Evolutionary conservation across 2,113 vertebrate species (phyloP).

Genomic region (Lasiurus borealis): DNA sequence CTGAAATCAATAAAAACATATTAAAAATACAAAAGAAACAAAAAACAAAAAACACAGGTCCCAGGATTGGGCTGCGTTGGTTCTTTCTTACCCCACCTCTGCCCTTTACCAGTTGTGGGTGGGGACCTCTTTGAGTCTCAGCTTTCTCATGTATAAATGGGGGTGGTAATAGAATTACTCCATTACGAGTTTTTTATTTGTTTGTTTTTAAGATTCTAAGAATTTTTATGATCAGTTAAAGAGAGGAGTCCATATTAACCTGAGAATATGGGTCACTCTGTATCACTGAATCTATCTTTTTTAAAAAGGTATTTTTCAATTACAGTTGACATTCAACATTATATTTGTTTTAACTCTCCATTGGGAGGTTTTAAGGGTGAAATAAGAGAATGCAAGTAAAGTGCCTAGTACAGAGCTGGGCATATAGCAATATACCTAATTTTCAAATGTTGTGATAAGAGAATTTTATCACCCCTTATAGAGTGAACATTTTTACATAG

Average conservation of each 20-base stretch:
- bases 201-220: not conserved
- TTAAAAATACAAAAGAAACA: too few relatives aligned
- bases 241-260: not conserved
- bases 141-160: not conserved
- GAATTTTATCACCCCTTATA: not conserved
- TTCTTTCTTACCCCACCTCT: not conserved
- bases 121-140: not conserved
- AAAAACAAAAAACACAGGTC: not conserved
- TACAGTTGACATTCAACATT: not conserved
- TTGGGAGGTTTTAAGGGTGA: not conserved
- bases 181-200: not conserved
- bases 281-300: not conserved
- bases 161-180: not conserved
- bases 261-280: not conserved
- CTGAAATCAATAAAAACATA: too few relatives aligned
- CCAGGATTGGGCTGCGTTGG: not conserved
- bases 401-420: not conserved
- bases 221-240: not conserved
- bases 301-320: not conserved
- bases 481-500: not conserved
- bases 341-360: not conserved
- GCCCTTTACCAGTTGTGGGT: not conserved
- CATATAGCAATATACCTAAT: not conserved
- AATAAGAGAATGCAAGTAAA: not conserved
- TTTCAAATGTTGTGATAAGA: not conserved